A percentile compares a stretch with the other conserved stretches of the same genome.
Evolutionary conservation across 2,113 vertebrate species (phyloP).

Genomic region (Pterocles burchelli): DNA sequence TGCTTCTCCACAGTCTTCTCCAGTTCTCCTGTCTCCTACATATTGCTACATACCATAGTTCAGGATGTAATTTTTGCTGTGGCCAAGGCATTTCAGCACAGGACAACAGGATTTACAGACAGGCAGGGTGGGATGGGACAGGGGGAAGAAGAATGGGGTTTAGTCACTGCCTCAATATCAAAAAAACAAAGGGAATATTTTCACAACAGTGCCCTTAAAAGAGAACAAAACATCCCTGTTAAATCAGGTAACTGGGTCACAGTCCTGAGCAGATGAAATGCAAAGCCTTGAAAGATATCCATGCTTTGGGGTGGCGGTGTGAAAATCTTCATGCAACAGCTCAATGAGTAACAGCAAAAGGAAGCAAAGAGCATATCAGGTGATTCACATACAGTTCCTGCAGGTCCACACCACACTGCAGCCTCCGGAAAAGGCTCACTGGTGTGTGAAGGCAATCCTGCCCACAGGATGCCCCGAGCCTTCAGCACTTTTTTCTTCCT

Average conservation of each 20-base stretch:
- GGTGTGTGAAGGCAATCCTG: background rate
- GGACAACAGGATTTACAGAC: background rate
- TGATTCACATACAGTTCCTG: background rate
- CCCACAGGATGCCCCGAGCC: background rate
- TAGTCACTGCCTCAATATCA: background rate
- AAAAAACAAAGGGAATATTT: background rate
- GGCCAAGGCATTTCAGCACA: background rate
- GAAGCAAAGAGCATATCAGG: background rate
- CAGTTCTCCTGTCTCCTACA: background rate
- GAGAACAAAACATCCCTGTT: background rate
- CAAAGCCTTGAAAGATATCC: background rate
- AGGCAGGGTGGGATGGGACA: background rate
- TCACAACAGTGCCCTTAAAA: background rate
- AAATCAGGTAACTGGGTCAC: conserved; percentile 7
- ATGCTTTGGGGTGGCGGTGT: background rate
- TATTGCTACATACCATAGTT: background rate
- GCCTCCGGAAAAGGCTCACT: background rate
- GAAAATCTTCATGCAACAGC: background rate
- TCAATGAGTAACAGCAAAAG: background rate
- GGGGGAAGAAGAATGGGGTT: background rate
- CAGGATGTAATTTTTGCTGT: background rate
- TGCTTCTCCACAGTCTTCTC: background rate
- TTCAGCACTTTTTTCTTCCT: background rate
- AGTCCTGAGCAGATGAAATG: background rate
- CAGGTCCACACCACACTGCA: background rate